Evolutionary conservation across 2,888 invertebrate genomes (phyloP).

Genomic region (Aradus depressus): DNA sequence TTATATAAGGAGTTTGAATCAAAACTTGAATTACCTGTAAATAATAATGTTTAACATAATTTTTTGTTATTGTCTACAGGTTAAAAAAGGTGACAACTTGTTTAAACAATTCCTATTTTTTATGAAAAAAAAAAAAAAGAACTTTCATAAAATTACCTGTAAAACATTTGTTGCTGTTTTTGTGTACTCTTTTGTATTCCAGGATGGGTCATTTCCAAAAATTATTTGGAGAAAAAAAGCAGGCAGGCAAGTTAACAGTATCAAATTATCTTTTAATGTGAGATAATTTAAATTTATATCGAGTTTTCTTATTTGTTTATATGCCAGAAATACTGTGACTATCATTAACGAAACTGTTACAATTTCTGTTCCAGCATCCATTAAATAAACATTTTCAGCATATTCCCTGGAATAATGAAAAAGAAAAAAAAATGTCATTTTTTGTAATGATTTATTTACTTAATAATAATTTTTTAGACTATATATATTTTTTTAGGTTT

Average conservation of each 20-base stretch:
- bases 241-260: conserved; percentile 58
- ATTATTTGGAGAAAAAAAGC: conserved; percentile 60
- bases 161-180: conserved; percentile 44
- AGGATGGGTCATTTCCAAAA: conserved; percentile 55
- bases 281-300: conserved; percentile 49
- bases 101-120: too few relatives aligned
- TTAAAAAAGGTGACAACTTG: not conserved
- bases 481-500: too few relatives aligned
- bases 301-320: conserved; percentile 50
- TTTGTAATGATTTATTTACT: too few relatives aligned
- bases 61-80: not conserved
- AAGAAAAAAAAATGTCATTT: not conserved
- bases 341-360: conserved; percentile 46
- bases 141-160: conserved; percentile 41
- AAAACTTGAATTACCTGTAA: conserved; percentile 56
- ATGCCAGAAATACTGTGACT: conserved; percentile 48
- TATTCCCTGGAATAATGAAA: conserved; percentile 37
- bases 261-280: conserved; percentile 54
- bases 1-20: conserved; percentile 60
- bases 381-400: conserved; percentile 40
- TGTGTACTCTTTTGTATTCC: conserved; percentile 42
- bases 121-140: too few relatives aligned
- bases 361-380: conserved; percentile 45
- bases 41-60: not conserved
- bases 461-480: too few relatives aligned